A percentile compares a stretch with the other conserved stretches of the same genome.
phyloP scores from a whole-genome alignment of 1,140 invertebrate genomes.

The Drosophila ambigua region DNA sequence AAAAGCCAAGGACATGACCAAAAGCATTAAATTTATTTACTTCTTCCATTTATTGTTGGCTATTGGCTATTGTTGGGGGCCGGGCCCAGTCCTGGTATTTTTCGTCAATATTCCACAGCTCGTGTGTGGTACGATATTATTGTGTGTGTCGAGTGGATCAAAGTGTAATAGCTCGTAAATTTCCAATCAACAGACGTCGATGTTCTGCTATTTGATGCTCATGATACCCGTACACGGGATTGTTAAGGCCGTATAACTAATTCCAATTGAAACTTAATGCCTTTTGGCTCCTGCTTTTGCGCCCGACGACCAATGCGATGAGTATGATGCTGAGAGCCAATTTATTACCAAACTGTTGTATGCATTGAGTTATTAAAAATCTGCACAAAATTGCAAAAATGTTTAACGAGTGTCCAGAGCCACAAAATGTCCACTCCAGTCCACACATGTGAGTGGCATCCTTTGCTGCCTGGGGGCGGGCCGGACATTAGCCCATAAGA shows the following conservation, averaged over 20 bases:
- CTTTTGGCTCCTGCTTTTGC: slow-evolving; percentile 8
- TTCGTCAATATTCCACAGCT: no score
- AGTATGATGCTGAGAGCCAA: no score
- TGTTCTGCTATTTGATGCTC: slow-evolving; percentile 17
- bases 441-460: not conserved
- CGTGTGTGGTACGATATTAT: no score
- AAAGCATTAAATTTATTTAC: slow-evolving; percentile 49
- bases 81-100: not conserved
- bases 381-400: no score
- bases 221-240: slow-evolving; percentile 14
- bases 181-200: slow-evolving; percentile 41
- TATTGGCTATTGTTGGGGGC: slow-evolving; percentile 14
- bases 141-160: slow-evolving; percentile 52
- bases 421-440: no score
- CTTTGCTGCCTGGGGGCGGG: not conserved
- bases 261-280: slow-evolving; percentile 21
- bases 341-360: no score
- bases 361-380: no score
- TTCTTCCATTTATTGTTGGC: slow-evolving; percentile 34
- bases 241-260: slow-evolving; percentile 20
- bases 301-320: no score
- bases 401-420: no score
- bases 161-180: slow-evolving; percentile 64
- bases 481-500: slow-evolving; percentile 31
- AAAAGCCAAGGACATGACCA: slow-evolving; percentile 34